Conservation (phyloP, 2,888 invertebrate genomes). For the Schizotus pectinicornis region DNA sequence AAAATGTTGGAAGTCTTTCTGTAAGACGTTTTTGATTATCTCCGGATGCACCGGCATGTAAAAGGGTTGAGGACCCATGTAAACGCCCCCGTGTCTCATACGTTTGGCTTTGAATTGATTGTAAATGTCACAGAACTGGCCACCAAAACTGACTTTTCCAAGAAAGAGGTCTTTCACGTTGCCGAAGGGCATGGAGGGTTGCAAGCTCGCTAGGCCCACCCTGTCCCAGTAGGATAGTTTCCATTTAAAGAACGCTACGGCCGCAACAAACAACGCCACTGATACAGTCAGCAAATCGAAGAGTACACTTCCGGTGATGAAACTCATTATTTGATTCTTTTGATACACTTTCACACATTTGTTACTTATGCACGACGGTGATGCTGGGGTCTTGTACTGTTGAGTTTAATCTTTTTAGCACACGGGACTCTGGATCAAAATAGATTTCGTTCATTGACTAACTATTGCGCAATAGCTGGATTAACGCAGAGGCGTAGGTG, state of each 20-base stretch:
- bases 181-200: slow-evolving; percentile 44
- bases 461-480: no score
- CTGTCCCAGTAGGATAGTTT: slow-evolving; percentile 33
- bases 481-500: no score
- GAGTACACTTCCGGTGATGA: not conserved
- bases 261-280: not conserved
- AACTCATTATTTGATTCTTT: not conserved
- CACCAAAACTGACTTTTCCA: slow-evolving; percentile 18
- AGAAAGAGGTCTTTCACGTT: slow-evolving; percentile 28
- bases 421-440: no score
- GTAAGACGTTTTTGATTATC: slow-evolving; percentile 56
- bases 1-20: slow-evolving; percentile 66
- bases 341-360: no score
- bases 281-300: slow-evolving; percentile 1
- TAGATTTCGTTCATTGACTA: no score
- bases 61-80: slow-evolving; percentile 30
- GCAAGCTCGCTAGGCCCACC: slow-evolving; percentile 25
- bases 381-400: not conserved
- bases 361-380: no score
- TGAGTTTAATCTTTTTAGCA: not conserved
- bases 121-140: slow-evolving; percentile 27
- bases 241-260: slow-evolving; percentile 27
- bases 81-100: slow-evolving; percentile 36
- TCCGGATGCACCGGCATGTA: slow-evolving; percentile 39
- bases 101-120: slow-evolving; percentile 32